Conservation (phyloP, 2,888 invertebrate genomes). For the Automeris io region DNA sequence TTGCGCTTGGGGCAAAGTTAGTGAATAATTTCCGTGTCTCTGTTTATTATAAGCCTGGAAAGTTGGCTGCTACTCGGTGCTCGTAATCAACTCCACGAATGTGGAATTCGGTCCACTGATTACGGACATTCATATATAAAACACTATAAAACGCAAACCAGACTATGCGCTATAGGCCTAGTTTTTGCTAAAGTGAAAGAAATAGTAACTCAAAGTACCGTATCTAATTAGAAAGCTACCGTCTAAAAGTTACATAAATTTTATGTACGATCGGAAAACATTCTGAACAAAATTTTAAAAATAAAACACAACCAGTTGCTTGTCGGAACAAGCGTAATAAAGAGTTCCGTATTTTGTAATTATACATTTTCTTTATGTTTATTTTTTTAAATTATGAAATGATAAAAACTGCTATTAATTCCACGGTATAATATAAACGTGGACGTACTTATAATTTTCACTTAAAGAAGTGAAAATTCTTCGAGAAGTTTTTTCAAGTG, state of each 20-base stretch:
- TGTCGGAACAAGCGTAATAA: too few species aligned
- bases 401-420: too few species aligned
- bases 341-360: too few species aligned
- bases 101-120: slow-evolving; percentile 46
- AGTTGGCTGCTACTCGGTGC: slow-evolving; percentile 56
- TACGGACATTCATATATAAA: slow-evolving; percentile 23
- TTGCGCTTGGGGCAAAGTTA: slow-evolving; percentile 63
- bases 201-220: background rate
- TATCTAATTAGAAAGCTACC: slow-evolving; percentile 8
- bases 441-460: too few species aligned
- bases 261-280: slow-evolving; percentile 13
- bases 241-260: slow-evolving; percentile 11
- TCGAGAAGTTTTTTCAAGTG: too few species aligned
- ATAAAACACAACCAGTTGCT: too few species aligned
- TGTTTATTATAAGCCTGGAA: slow-evolving; percentile 69
- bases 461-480: too few species aligned
- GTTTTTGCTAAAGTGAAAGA: background rate
- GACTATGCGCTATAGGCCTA: background rate
- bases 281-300: slow-evolving; percentile 21
- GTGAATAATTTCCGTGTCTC: slow-evolving; percentile 73
- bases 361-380: too few species aligned
- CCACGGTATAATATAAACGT: too few species aligned
- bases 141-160: slow-evolving; percentile 4
- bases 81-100: slow-evolving; percentile 57
- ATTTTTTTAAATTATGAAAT: too few species aligned